These are phyloP conservation scores for human DNA, from an alignment of 2,113 vertebrate genomes.

Conservation along the genomic window GRCh38 chr3:196257501-196258000, in stretches of 20 bases:
- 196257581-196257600: background rate
- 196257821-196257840: constrained; percentile 90
- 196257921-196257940: background rate
- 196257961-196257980: background rate
- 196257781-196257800: constrained; percentile 93
- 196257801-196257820: constrained; percentile 93
- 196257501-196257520: background rate
- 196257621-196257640: constrained; percentile 24
- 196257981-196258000: background rate
- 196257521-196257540: background rate
- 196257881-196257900: constrained; percentile 87
- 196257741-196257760: constrained; percentile 1
- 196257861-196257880: constrained; percentile 93
- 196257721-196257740: constrained; percentile 39
- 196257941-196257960: background rate
- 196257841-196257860: constrained; percentile 90
- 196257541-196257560: background rate
- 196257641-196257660: background rate
- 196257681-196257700: background rate
- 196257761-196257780: constrained; percentile 4
- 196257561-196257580: background rate
- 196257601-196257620: background rate
- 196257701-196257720: background rate
- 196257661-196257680: background rate
- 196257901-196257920: constrained; percentile 15